These are phyloP conservation scores for Cebidichthys violaceus DNA, from an alignment of 2,113 vertebrate genomes.

Conservation along the genomic window DNA sequence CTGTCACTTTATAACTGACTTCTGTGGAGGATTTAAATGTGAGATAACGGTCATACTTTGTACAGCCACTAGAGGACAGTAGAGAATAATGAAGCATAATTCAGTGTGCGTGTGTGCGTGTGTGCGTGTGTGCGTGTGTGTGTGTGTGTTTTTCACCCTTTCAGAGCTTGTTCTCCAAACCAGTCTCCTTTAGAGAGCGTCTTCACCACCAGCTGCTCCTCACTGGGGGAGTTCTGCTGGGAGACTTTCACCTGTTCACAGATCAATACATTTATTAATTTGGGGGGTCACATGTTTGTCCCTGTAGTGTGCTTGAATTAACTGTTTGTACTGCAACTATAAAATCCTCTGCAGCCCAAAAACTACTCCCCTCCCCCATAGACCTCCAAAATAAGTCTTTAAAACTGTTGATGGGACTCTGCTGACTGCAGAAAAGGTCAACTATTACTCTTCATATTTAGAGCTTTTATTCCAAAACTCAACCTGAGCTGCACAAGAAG, in stretches of 20 bases:
- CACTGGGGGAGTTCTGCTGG: conserved; percentile 66
- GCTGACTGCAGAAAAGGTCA: too few relatives aligned
- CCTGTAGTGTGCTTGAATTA: too few relatives aligned
- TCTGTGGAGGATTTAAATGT: too few relatives aligned
- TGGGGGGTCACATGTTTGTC: too few relatives aligned
- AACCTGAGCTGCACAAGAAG: too few relatives aligned
- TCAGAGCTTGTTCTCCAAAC: conserved; percentile 84
- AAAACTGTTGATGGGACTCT: neutral
- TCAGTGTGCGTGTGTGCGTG: neutral
- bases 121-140: neutral
- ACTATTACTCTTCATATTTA: too few relatives aligned
- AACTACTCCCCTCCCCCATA: neutral
- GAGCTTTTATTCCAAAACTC: too few relatives aligned
- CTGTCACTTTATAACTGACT: too few relatives aligned
- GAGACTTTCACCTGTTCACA: conserved; percentile 78
- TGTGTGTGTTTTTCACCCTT: conserved; percentile 72
- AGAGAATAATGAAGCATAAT: too few relatives aligned
- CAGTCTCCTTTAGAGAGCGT: conserved; percentile 79
- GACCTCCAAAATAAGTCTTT: neutral
- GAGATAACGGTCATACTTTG: neutral
- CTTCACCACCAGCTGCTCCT: conserved; percentile 67
- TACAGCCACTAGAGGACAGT: too few relatives aligned
- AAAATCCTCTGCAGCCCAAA: too few relatives aligned
- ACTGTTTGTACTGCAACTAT: too few relatives aligned
- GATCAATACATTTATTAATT: neutral